These are phyloP conservation scores for Vidua macroura DNA, from an alignment of 2,113 vertebrate genomes.

Conservation along the genomic window DNA sequence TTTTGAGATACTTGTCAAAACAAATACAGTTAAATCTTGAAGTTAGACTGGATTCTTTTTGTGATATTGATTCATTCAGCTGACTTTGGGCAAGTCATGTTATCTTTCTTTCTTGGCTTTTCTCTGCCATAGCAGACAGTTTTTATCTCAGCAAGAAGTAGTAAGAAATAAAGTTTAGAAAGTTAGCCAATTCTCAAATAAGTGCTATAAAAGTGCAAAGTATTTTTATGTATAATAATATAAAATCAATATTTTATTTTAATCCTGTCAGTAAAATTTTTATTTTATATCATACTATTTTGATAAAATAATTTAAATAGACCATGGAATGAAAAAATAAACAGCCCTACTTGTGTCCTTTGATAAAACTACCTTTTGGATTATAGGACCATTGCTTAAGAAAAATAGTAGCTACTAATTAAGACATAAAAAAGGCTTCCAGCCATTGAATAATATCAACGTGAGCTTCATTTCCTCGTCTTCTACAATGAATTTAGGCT, in stretches of 20 bases:
- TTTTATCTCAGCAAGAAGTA: not conserved
- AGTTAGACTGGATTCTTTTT: not conserved
- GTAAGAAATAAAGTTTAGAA: not conserved
- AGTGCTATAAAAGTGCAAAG: conserved; percentile 63
- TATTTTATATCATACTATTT: not conserved
- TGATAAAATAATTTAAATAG: not conserved
- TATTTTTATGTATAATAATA: not conserved
- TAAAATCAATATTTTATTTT: not conserved
- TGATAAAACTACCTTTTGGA: not conserved
- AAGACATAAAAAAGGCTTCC: not conserved
- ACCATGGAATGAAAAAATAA: not conserved
- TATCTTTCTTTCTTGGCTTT: not conserved
- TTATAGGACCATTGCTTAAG: not conserved
- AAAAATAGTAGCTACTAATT: not conserved
- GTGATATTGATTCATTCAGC: not conserved
- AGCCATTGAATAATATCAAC: not conserved
- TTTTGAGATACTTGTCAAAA: not conserved
- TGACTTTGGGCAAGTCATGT: conserved; percentile 29
- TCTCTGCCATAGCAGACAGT: not conserved
- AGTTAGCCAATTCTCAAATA: not conserved
- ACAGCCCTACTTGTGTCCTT: not conserved
- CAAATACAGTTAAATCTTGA: conserved; percentile 2
- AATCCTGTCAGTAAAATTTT: not conserved
- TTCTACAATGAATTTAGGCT: not conserved
- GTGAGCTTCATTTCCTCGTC: not conserved